Conservation (phyloP, 1,140 invertebrate genomes). For the Orussus abietinus region DNA sequence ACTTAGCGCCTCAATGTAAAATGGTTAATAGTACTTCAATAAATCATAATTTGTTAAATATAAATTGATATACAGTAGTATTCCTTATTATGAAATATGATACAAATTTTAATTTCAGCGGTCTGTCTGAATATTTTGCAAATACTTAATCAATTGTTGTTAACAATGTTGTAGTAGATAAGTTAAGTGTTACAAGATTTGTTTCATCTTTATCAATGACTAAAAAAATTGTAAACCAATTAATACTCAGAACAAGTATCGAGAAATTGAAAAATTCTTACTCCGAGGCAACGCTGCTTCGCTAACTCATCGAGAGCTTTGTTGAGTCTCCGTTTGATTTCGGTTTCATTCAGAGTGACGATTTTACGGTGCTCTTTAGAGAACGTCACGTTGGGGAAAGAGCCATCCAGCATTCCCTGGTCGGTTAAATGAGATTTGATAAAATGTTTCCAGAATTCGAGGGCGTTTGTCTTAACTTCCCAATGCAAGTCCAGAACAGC, state of each 20-base stretch:
- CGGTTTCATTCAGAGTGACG: slow-evolving; percentile 63
- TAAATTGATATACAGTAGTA: no score
- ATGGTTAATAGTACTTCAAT: no score
- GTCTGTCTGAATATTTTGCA: no score
- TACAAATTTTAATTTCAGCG: no score
- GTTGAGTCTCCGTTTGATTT: slow-evolving; percentile 63
- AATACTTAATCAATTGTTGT: no score
- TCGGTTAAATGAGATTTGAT: slow-evolving; percentile 62
- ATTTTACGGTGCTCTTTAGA: slow-evolving; percentile 75
- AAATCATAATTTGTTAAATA: no score
- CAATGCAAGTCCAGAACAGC: slow-evolving; percentile 70
- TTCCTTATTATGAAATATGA: no score
- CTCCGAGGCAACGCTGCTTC: slow-evolving; percentile 63
- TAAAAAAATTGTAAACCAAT: not conserved
- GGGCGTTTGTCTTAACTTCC: slow-evolving; percentile 70
- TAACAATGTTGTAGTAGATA: no score
- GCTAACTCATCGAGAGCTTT: slow-evolving; percentile 65
- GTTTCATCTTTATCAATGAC: no score
- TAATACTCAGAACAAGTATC: not conserved
- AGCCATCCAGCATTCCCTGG: slow-evolving; percentile 76
- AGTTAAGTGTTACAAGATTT: not conserved
- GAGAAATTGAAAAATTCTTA: slow-evolving; percentile 23
- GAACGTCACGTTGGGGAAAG: slow-evolving; percentile 72
- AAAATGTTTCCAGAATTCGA: slow-evolving; percentile 68
- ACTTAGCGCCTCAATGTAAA: no score